These are phyloP conservation scores for Salticus scenicus DNA, from an alignment of 2,888 invertebrate genomes.

Conservation along the genomic window DNA sequence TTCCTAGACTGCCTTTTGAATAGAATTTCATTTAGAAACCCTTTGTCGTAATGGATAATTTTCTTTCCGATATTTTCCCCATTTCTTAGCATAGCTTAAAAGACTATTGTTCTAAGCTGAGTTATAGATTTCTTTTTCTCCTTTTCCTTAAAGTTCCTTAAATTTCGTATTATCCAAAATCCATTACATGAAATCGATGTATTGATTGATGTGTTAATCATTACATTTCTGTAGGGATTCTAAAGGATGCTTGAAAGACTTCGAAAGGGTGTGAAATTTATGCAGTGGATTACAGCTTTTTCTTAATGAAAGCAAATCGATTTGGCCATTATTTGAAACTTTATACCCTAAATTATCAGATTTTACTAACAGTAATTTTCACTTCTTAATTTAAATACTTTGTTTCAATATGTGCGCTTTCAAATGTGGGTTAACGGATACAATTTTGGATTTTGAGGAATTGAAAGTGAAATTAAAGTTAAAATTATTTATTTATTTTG, in stretches of 20 bases:
- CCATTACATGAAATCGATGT: constrained; percentile 13
- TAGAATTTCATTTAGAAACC: background rate
- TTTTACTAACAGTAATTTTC: too few species aligned
- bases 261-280: background rate
- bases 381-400: too few species aligned
- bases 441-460: too few species aligned
- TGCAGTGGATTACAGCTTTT: background rate
- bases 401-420: too few species aligned
- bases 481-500: too few species aligned
- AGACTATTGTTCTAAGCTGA: background rate
- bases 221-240: background rate
- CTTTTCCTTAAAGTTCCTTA: background rate
- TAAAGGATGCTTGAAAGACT: background rate
- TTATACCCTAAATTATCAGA: too few species aligned
- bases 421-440: too few species aligned
- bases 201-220: constrained; percentile 3
- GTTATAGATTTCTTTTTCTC: background rate
- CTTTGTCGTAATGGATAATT: background rate
- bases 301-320: background rate
- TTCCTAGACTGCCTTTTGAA: background rate
- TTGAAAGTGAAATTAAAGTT: too few species aligned
- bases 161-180: background rate
- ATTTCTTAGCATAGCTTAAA: background rate
- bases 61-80: constrained; percentile 3
- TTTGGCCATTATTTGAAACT: too few species aligned